Evolutionary conservation across 2,888 invertebrate genomes (phyloP).

Genomic region (Sycophila texana): DNA sequence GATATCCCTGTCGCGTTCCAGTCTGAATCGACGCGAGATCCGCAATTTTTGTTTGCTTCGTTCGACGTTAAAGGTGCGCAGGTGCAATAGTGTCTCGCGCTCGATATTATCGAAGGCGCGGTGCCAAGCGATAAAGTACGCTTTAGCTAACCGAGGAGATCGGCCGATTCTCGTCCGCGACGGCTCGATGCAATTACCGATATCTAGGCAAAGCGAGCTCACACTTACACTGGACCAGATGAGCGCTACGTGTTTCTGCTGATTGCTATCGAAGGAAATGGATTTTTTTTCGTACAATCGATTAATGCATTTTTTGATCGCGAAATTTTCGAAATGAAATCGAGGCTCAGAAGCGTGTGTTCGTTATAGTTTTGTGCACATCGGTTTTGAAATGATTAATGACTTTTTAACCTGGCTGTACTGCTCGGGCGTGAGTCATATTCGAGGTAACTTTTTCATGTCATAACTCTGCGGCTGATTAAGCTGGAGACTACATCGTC

Average conservation of each 20-base stretch:
- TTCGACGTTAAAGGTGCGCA: not conserved
- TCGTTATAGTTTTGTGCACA: no score
- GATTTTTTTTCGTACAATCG: not conserved
- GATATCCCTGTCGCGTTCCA: conserved; percentile 49
- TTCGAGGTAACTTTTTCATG: no score
- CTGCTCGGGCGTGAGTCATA: no score
- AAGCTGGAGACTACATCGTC: not conserved
- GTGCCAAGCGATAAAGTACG: conserved; percentile 38
- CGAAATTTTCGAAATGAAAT: no score
- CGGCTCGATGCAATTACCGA: conserved; percentile 70
- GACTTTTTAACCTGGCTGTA: conserved; percentile 4
- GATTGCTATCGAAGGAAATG: conserved; percentile 14
- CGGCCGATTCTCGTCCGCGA: conserved; percentile 62
- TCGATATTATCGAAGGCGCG: conserved; percentile 37
- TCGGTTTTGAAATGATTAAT: conserved; percentile 6
- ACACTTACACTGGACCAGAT: conserved; percentile 47
- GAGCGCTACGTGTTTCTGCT: conserved; percentile 5
- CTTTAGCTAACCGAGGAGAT: conserved; percentile 64
- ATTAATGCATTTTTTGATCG: no score
- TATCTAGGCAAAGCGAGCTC: conserved; percentile 58
- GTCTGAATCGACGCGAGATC: conserved; percentile 37
- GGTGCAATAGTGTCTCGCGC: not conserved
- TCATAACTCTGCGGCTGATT: no score
- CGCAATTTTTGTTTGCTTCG: not conserved
- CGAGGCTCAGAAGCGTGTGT: no score